Evolutionary conservation across 2,113 vertebrate species (phyloP).

Genomic region (Cavia porcellus): DNA sequence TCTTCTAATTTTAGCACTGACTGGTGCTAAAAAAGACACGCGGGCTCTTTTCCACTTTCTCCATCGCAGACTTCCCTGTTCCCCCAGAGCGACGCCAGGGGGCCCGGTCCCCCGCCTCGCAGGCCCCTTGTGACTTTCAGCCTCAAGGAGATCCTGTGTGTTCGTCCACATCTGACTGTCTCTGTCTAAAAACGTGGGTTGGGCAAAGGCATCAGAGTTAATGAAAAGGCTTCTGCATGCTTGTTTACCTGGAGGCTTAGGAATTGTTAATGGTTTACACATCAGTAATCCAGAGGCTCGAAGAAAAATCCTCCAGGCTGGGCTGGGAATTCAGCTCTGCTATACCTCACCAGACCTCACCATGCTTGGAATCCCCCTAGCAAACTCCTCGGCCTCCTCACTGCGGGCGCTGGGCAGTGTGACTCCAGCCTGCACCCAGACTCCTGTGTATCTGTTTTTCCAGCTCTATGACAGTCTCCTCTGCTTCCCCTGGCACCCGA

Average conservation of each 20-base stretch:
- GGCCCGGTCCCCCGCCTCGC: background rate
- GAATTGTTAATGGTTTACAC: constrained; percentile 53
- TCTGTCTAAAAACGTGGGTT: constrained; percentile 23
- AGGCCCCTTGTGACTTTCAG: background rate
- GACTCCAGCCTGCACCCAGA: background rate
- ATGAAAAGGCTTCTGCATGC: constrained; percentile 63
- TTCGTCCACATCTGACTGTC: background rate
- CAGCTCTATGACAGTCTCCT: background rate
- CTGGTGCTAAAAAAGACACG: constrained; percentile 49
- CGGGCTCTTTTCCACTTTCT: background rate
- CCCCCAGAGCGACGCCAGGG: background rate
- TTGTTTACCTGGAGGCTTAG: constrained; percentile 44
- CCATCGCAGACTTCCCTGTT: background rate
- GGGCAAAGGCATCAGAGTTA: constrained; percentile 1
- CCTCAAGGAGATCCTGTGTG: background rate
- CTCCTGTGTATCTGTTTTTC: constrained; percentile 2
- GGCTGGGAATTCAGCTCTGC: constrained; percentile 1
- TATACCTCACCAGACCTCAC: background rate
- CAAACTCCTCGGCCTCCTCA: background rate
- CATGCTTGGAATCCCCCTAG: background rate
- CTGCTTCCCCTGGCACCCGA: background rate
- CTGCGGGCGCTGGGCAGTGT: background rate
- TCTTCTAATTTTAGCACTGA: constrained; percentile 59
- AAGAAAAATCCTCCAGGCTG: background rate
- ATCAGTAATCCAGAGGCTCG: constrained; percentile 34